phyloP scores from a whole-genome alignment of 2,888 invertebrate genomes.

The Cactoblastis cactorum region DNA sequence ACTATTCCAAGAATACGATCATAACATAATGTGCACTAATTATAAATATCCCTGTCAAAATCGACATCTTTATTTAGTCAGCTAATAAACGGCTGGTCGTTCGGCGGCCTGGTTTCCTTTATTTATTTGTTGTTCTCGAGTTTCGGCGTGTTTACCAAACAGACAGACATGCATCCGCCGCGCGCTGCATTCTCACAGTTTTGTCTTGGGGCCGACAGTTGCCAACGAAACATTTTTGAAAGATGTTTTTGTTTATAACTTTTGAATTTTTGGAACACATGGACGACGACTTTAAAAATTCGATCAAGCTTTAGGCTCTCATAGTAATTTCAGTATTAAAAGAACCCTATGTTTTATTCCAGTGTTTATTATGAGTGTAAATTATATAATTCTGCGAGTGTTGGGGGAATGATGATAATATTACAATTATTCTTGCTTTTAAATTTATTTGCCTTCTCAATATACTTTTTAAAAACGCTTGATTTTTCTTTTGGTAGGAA shows the following conservation, averaged over 20 bases:
- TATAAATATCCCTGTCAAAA: neutral
- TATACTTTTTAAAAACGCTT: too few species aligned
- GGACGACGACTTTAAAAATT: too few species aligned
- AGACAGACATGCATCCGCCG: constrained; percentile 4
- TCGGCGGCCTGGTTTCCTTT: neutral
- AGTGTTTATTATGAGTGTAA: too few species aligned
- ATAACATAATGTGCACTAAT: neutral
- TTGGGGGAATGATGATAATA: too few species aligned
- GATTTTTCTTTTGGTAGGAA: too few species aligned
- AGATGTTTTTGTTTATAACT: neutral
- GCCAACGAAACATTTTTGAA: neutral
- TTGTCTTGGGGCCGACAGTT: neutral
- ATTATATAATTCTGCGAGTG: too few species aligned
- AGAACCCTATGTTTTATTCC: too few species aligned
- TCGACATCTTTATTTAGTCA: neutral
- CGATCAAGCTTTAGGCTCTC: too few species aligned
- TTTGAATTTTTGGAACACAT: neutral
- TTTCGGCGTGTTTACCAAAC: constrained; percentile 10
- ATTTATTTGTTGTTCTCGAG: constrained; percentile 7
- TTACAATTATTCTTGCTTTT: too few species aligned
- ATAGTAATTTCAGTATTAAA: too few species aligned
- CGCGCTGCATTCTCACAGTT: constrained; percentile 2
- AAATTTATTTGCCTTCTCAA: too few species aligned
- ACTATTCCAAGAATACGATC: too few species aligned
- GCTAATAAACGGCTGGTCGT: neutral